phyloP scores from a whole-genome alignment of 2,888 invertebrate genomes.

The Heterodera filipjevi region DNA sequence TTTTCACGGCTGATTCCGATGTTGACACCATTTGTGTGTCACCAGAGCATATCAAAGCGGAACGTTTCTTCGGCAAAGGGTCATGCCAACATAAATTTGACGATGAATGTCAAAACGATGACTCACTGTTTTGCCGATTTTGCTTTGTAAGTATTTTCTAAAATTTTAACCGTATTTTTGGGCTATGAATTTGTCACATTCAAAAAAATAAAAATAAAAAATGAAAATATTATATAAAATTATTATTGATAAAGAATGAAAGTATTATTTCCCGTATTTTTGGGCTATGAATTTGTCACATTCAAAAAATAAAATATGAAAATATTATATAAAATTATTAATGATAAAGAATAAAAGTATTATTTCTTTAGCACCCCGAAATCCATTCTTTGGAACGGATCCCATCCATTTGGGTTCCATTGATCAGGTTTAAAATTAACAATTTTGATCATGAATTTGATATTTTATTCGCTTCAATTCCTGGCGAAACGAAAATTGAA shows the following conservation, averaged over 20 bases:
- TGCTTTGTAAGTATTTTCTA: neutral
- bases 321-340: too few relatives aligned
- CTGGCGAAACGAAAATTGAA: neutral
- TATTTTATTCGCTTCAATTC: too few relatives aligned
- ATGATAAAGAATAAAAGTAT: too few relatives aligned
- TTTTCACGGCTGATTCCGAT: neutral
- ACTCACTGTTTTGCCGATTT: slow-evolving; percentile 2
- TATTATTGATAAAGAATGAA: too few relatives aligned
- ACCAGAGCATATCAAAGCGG: neutral
- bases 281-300: too few relatives aligned
- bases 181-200: too few relatives aligned
- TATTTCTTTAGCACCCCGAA: neutral
- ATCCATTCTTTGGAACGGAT: neutral
- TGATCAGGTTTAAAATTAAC: neutral
- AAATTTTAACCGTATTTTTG: too few relatives aligned
- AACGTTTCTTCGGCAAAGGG: neutral
- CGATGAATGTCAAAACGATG: neutral
- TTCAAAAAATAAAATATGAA: too few relatives aligned
- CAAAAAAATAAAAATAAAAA: too few relatives aligned
- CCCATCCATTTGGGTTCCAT: neutral
- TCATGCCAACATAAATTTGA: neutral
- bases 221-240: too few relatives aligned
- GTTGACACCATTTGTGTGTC: slow-evolving; percentile 1
- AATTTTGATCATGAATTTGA: neutral
- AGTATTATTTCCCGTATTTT: too few relatives aligned